Evolutionary conservation across 2,113 vertebrate species (phyloP), one percentile per base, ranked within the genome.

Genomic region (Corythoichthys intestinalis): DNA sequence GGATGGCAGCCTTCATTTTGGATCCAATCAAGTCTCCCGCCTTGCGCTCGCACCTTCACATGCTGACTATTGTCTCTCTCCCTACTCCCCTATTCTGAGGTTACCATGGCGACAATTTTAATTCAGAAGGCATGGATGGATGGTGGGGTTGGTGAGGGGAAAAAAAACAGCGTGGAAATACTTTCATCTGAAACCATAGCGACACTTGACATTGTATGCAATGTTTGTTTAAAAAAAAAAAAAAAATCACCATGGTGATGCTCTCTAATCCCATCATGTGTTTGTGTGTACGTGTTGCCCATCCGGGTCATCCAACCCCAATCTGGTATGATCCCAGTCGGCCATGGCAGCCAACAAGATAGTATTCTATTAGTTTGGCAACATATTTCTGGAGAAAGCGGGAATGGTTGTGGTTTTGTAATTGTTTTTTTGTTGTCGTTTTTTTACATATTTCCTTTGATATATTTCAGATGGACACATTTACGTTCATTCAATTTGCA

Each of bases 21-120:
- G 20, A 73, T 71, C 74, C 67, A 69, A 74, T 78, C 76, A 64
- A 76, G 78, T 66, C 74, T 50, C 28, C 17, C 17, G 37, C 17
- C 11, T 74, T 82, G 70, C 76, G 9, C 67, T 75, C 53, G 70
- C 75, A 81, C 72, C 70, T 80, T 81, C 65, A 82, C 66, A 80
- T 83, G 77, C 66, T 86, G 71, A 65, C 78, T 82, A 62, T 80
- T 83, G 78, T 62, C 35, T 17, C 4, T 17, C 58, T 39, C 56
- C 7, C 38, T 12, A 46, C 60, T 46, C 39, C 20, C 62, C 83
- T 80, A 84, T 78, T 82, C 78, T 76, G 85, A 80, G 71, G 88
- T 91, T 90, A 73, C 89, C 87, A 91, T 90, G 85, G 88, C 87
- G 78, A 91, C 88, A 77, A 80, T 85, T 88, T 88, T 88, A 89